These are phyloP conservation scores for Vulpes lagopus DNA, from an alignment of 2,113 vertebrate genomes.

Conservation along the genomic window DNA sequence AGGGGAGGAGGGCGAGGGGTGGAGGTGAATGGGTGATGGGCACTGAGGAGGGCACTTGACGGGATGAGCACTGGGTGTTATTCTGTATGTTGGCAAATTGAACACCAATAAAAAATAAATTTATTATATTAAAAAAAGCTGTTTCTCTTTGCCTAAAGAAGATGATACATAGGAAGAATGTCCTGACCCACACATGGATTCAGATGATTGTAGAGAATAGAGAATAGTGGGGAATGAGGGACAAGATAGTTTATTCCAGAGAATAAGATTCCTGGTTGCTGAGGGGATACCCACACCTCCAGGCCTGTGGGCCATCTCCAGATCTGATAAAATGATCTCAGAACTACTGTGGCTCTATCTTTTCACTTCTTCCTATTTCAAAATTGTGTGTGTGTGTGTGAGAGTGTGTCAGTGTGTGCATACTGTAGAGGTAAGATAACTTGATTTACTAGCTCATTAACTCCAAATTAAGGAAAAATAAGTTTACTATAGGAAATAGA, in stretches of 20 bases:
- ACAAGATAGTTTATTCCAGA: neutral
- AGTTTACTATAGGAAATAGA: neutral
- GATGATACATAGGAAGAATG: neutral
- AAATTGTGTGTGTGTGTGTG: neutral
- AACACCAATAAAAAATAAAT: too few species aligned
- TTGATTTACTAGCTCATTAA: neutral
- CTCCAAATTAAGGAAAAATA: neutral
- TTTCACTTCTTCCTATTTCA: neutral
- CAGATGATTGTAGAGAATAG: neutral
- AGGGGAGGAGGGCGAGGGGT: too few species aligned
- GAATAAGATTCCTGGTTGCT: neutral
- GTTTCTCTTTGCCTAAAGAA: too few species aligned
- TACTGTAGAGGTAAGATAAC: neutral
- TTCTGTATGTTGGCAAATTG: too few species aligned
- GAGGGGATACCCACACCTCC: neutral
- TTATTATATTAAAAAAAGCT: too few species aligned
- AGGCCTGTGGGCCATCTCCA: neutral
- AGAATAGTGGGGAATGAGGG: neutral
- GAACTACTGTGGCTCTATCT: neutral
- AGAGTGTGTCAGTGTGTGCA: accelerated
- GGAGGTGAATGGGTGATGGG: too few species aligned
- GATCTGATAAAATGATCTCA: neutral
- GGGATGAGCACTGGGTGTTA: too few species aligned
- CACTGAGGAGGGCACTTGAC: too few species aligned
- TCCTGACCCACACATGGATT: neutral